A percentile compares a stretch with the other conserved stretches of the same genome.
These are phyloP conservation scores for Diarsia mendica DNA, from an alignment of 2,888 invertebrate genomes.

Conservation along the genomic window DNA sequence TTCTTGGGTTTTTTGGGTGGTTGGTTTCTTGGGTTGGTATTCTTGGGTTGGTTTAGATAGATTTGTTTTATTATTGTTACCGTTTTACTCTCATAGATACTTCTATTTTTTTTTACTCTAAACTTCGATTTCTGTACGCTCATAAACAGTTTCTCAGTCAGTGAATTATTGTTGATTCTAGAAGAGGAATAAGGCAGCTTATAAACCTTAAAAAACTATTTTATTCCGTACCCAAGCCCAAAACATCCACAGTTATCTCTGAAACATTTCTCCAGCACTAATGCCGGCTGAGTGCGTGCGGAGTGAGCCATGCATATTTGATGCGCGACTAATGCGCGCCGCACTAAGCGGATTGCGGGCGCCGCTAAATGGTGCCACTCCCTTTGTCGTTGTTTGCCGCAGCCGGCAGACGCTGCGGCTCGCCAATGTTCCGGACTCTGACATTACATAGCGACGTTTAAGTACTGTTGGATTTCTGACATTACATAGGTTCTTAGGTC, in stretches of 20 bases:
- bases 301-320: slow-evolving; percentile 84
- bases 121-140: too few relatives aligned
- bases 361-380: slow-evolving; percentile 81
- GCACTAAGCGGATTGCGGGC: slow-evolving; percentile 81
- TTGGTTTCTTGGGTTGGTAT: too few relatives aligned
- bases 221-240: slow-evolving; percentile 10
- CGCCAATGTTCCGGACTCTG: slow-evolving; percentile 52
- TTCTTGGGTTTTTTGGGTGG: too few relatives aligned
- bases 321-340: slow-evolving; percentile 78
- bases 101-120: too few relatives aligned
- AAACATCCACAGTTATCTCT: slow-evolving; percentile 50
- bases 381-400: slow-evolving; percentile 75
- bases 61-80: too few relatives aligned
- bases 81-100: too few relatives aligned
- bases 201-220: background rate
- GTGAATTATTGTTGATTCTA: too few relatives aligned
- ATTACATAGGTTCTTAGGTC: slow-evolving; percentile 6
- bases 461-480: slow-evolving; percentile 38
- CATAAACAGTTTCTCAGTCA: too few relatives aligned
- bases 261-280: slow-evolving; percentile 51
- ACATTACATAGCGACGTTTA: slow-evolving; percentile 44
- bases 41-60: too few relatives aligned
- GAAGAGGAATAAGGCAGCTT: too few relatives aligned
- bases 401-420: slow-evolving; percentile 43
- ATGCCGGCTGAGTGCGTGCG: slow-evolving; percentile 69